These are phyloP conservation scores for Sceliomorpha sp. DNA, from an alignment of 2,888 invertebrate species.

Conservation along the genomic window DNA sequence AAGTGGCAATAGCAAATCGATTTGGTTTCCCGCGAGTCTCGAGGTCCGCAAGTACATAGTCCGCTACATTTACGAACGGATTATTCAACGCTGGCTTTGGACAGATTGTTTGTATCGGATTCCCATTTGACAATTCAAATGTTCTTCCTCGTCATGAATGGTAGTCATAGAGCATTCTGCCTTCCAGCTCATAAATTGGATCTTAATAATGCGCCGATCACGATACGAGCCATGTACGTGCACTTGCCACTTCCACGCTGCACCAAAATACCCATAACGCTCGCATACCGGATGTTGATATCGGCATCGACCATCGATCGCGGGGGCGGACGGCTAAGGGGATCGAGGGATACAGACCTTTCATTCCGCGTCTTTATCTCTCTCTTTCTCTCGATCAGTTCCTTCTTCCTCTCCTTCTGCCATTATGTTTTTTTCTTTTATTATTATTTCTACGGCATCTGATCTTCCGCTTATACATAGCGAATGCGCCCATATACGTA, in stretches of 20 bases:
- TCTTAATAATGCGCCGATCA: conserved; percentile 34
- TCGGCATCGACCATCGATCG: conserved; percentile 38
- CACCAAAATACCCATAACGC: conserved; percentile 29
- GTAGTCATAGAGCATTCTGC: conserved; percentile 23
- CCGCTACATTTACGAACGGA: conserved; percentile 20
- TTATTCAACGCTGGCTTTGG: conserved; percentile 24
- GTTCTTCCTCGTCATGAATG: conserved; percentile 23
- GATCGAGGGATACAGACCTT: conserved; percentile 31
- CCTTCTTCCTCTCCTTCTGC: conserved; percentile 8
- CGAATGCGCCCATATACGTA: conserved; percentile 4
- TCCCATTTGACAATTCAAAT: conserved; percentile 32
- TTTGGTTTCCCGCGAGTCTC: conserved; percentile 20
- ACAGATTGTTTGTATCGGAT: conserved; percentile 31
- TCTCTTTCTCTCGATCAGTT: conserved; percentile 14
- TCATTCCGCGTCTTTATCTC: conserved; percentile 34
- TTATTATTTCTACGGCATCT: conserved; percentile 5
- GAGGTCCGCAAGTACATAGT: conserved; percentile 28
- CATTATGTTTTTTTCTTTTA: not conserved
- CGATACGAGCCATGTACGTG: conserved; percentile 25
- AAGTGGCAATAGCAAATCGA: conserved; percentile 31
- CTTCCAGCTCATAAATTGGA: conserved; percentile 34
- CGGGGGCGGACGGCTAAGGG: conserved; percentile 31
- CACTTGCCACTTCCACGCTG: conserved; percentile 29
- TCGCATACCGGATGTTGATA: conserved; percentile 39
- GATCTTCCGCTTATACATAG: conserved; percentile 1